Evolutionary conservation across 2,888 invertebrate species (phyloP), one percentile per base, ranked within the genome.

Genomic region (Aphodius granarius): DNA sequence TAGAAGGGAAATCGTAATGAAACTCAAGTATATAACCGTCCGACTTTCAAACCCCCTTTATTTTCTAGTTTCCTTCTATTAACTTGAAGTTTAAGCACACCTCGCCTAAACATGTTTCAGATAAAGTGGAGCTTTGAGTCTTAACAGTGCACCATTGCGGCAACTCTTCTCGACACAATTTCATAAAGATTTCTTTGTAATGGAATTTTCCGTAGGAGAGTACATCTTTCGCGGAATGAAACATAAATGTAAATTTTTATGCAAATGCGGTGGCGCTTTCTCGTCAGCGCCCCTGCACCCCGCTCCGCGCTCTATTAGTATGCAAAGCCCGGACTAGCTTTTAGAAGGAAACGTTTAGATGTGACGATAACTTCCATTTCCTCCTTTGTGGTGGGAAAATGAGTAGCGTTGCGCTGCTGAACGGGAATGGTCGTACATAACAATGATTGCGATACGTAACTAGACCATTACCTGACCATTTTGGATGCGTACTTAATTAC

Each of bases 361-460:
- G 78, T 75, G 75, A 82, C 83, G 83, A 83, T 84, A 83, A 83
- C 83, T 84, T 81, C 81, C 81, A 82, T 83, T 82, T 81, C 80
- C 80, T 80, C 80, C 80, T 80, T 82, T 79, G 81, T 81, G 82
- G 81, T 82, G 77, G 78, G 82, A 82, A 84, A 83, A 82, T 82
- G 82, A 82, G 79, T 43, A 13, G 43, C 43, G 43, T 13, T 43
- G 13, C 43, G 43, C 43, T 43, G 83, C 83, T 82, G 81, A 81
- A 77, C 81, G 81, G 81, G 81, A 83, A 82, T 82, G 82, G 76
- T 78, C 77, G 75, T 75, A 77, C 79, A 79, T 79, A 78, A 78
- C 77, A 78, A 79, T 79, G 43, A 6, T 43, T 13, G 43, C 43
- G 13, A 43, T 43, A 13, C 43, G 43, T 9, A 43, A 43, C 43